Conservation (phyloP, 2,888 invertebrate species). For the Piscicola geometra region DNA sequence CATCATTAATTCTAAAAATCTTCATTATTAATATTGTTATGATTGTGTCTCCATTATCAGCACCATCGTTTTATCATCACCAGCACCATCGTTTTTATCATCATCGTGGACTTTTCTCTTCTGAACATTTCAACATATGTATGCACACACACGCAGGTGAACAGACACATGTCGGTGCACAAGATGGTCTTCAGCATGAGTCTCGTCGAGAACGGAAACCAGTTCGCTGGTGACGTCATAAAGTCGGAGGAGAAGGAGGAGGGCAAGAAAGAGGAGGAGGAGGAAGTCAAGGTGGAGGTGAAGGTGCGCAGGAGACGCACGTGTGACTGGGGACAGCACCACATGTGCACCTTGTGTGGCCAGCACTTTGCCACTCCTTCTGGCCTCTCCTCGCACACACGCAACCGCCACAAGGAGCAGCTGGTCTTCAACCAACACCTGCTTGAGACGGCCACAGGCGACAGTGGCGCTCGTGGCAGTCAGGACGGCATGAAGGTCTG, state of each 20-base stretch:
- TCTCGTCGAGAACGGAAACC: background rate
- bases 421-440: conserved; percentile 33
- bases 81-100: too few relatives aligned
- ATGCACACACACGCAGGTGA: conserved; percentile 30
- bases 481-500: conserved; percentile 24
- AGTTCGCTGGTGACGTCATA: conserved; percentile 14
- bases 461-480: background rate
- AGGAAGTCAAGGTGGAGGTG: conserved; percentile 8
- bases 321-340: conserved; percentile 27
- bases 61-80: too few relatives aligned
- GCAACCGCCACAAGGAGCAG: conserved; percentile 32
- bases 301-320: conserved; percentile 1
- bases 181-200: conserved; percentile 24
- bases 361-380: conserved; percentile 33
- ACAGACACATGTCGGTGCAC: conserved; percentile 33
- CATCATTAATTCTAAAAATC: too few relatives aligned
- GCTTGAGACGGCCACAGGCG: background rate
- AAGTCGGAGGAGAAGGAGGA: conserved; percentile 20
- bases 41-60: too few relatives aligned
- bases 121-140: too few relatives aligned
- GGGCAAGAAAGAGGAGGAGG: background rate
- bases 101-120: too few relatives aligned
- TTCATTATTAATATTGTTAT: too few relatives aligned
- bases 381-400: conserved; percentile 32
- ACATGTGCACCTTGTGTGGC: conserved; percentile 34